Evolutionary conservation across 92 coral and sea anemone genomes (phyloP), one percentile per base, ranked within the genome.

Genomic region (Scolanthus callimorphus): DNA sequence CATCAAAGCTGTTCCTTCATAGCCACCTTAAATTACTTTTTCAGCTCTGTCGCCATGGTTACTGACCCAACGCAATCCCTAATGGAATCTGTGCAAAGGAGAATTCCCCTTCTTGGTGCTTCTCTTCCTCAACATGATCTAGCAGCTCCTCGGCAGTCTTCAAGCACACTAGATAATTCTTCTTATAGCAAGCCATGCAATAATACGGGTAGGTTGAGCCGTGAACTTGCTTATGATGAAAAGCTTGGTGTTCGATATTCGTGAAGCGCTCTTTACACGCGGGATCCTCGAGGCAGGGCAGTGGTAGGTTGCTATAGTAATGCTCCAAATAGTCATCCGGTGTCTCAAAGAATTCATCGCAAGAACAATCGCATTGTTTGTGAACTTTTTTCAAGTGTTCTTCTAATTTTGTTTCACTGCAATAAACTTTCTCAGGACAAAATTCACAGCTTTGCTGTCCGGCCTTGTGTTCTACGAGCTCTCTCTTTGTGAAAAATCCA

Each of bases 131-230:
- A 2, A 72, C 95, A 47, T 87, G 95, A 47, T 87, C 74, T 31
- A 87, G 55, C 1, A 87, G 70, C 26, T 78, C 81, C 59, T 82
- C 95, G 3, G 90, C 95, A 0, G 95, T 87, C 48, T 87, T 87
- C 31, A 85, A 65, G 26, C 95, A 87, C 1, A 83, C 89, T 25
- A 87, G 56, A 37, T 73, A 68, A 43, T 65, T 87, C 43, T 82
- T 73, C 53, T 82, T 87, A 55, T 87, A 87, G 56, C 95, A 87
- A 0, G 95, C 95, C 95, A 87, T 82, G 70, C 95, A 87, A 58
- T 71, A 87, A 25, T 87, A 87, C 1, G 95, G 95, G 29, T 87
- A 82, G 2, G 90, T 87, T 1, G 95, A 73, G 0, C 95, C 95
- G 41, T 87, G 95, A 0, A 49, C 77, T 11, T 89, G 62, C 69